Evolutionary conservation across 2,888 invertebrate genomes (phyloP).

Genomic region (Congeria kusceri): DNA sequence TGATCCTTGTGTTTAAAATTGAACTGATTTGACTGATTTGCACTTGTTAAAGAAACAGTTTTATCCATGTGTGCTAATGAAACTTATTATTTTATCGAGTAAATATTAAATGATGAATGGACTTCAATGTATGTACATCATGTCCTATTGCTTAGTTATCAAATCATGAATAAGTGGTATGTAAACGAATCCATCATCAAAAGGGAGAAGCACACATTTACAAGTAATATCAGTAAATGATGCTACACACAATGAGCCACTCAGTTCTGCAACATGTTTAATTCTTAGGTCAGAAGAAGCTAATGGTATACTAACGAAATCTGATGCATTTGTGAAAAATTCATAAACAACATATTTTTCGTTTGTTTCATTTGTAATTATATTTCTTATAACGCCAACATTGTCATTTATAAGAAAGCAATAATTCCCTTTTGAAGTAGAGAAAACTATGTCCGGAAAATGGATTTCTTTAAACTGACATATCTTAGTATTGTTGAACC

Average conservation of each 20-base stretch:
- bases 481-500: too few species aligned
- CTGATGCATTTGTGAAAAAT: background rate
- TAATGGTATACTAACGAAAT: background rate
- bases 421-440: background rate
- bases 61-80: too few species aligned
- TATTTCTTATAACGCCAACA: conserved; percentile 4
- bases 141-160: too few species aligned
- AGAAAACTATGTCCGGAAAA: background rate
- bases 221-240: background rate
- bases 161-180: conserved; percentile 1
- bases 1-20: too few species aligned
- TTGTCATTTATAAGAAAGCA: background rate
- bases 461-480: background rate
- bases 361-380: background rate
- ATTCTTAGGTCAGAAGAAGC: background rate
- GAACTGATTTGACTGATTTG: too few species aligned
- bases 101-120: too few species aligned
- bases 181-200: background rate
- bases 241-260: background rate
- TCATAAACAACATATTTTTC: background rate
- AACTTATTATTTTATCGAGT: too few species aligned
- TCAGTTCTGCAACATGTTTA: background rate
- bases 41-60: too few species aligned
- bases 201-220: background rate
- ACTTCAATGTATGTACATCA: too few species aligned